Evolutionary conservation across 2,888 invertebrate species (phyloP).

Genomic region (Galeopsomyia nigrocyanea): DNA sequence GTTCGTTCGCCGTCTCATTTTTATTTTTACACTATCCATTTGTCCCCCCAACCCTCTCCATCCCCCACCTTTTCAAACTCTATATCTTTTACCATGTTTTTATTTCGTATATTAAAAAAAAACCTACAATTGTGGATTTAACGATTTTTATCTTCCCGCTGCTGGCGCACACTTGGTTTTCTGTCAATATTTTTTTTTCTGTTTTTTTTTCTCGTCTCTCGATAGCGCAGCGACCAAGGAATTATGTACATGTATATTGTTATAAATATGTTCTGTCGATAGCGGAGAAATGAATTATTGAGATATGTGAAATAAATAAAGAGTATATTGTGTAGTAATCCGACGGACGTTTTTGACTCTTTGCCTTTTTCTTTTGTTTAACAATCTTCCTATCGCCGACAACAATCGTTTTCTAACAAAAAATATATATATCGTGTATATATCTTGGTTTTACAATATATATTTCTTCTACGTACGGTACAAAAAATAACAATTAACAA

Average conservation of each 20-base stretch:
- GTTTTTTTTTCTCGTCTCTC: conserved; percentile 44
- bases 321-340: conserved; percentile 64
- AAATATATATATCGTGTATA: no score
- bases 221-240: conserved; percentile 53
- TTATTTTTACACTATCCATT: no score
- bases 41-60: conserved; percentile 46
- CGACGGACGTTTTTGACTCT: no score
- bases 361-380: no score
- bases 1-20: no score
- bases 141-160: conserved; percentile 46
- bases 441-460: no score
- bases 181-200: conserved; percentile 6
- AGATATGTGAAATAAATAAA: conserved; percentile 66
- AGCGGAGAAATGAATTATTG: conserved; percentile 61
- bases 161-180: no score
- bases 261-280: conserved; percentile 66
- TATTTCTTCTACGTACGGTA: neutral
- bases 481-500: conserved; percentile 23
- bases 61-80: no score
- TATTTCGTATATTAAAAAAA: conserved; percentile 39
- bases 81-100: no score
- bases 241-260: conserved; percentile 66
- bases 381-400: no score
- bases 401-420: no score
- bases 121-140: conserved; percentile 50